These are phyloP conservation scores for Lates calcarifer DNA, from an alignment of 2,113 vertebrate species.

Conservation along the genomic window DNA sequence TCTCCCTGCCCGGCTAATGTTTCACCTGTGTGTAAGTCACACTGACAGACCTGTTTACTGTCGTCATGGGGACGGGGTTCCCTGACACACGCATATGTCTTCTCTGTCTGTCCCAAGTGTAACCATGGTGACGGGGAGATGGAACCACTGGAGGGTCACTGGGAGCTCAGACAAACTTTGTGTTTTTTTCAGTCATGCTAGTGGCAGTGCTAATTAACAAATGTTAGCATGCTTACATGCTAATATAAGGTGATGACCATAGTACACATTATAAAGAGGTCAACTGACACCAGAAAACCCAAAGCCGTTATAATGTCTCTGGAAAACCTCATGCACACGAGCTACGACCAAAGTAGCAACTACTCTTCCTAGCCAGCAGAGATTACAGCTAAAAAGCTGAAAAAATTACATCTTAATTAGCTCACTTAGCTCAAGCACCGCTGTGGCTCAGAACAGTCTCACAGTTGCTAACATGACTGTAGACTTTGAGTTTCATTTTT, in stretches of 20 bases:
- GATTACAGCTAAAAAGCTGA: too few relatives aligned
- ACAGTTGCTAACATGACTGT: too few relatives aligned
- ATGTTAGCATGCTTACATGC: not conserved
- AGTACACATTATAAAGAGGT: too few relatives aligned
- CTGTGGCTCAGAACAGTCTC: too few relatives aligned
- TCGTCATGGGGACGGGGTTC: conserved; percentile 62
- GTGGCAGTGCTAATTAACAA: not conserved
- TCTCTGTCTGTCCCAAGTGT: conserved; percentile 18
- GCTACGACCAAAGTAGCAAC: too few relatives aligned
- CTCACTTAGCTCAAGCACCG: too few relatives aligned
- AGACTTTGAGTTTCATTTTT: too few relatives aligned
- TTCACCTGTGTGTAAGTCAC: conserved; percentile 67
- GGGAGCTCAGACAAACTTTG: not conserved
- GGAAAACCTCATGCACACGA: too few relatives aligned
- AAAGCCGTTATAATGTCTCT: too few relatives aligned
- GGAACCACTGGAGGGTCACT: not conserved
- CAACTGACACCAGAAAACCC: too few relatives aligned
- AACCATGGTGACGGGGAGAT: conserved; percentile 15
- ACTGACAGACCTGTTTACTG: conserved; percentile 70
- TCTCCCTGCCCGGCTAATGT: conserved; percentile 48
- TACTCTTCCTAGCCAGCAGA: too few relatives aligned
- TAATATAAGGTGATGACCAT: not conserved
- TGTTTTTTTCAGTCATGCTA: not conserved
- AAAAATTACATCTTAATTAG: too few relatives aligned
- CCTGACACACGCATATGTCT: conserved; percentile 38